These are phyloP conservation scores for Mobula hypostoma DNA, from an alignment of 2,113 vertebrate species.

Conservation along the genomic window DNA sequence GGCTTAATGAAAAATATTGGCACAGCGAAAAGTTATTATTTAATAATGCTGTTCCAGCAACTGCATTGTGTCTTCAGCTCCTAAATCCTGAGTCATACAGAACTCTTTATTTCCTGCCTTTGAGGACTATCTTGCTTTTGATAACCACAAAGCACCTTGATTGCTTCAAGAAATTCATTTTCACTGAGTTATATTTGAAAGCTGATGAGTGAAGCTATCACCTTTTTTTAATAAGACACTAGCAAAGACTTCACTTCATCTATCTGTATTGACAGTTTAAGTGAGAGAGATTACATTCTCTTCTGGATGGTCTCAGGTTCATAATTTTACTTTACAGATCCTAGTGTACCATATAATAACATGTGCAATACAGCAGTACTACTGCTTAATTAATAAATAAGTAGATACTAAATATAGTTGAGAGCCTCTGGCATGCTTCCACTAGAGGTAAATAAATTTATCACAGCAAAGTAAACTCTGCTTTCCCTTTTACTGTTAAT, in stretches of 20 bases:
- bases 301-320: neutral
- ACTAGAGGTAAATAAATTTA: neutral
- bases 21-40: neutral
- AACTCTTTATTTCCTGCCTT: neutral
- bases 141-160: neutral
- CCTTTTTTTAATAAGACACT: neutral
- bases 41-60: neutral
- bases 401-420: neutral
- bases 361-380: neutral
- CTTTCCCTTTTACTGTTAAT: neutral
- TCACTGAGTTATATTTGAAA: neutral
- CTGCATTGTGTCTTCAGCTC: neutral
- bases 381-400: neutral
- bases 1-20: neutral
- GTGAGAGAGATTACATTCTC: neutral
- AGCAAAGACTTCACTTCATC: neutral
- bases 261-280: neutral
- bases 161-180: conserved; percentile 7
- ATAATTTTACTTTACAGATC: neutral
- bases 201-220: neutral
- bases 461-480: neutral
- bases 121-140: neutral
- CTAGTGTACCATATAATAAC: neutral
- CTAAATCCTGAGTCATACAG: neutral
- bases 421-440: neutral